Base-by-base conservation (phyloP, 2,113 vertebrate species). In the Dipodomys ordii region DNA sequence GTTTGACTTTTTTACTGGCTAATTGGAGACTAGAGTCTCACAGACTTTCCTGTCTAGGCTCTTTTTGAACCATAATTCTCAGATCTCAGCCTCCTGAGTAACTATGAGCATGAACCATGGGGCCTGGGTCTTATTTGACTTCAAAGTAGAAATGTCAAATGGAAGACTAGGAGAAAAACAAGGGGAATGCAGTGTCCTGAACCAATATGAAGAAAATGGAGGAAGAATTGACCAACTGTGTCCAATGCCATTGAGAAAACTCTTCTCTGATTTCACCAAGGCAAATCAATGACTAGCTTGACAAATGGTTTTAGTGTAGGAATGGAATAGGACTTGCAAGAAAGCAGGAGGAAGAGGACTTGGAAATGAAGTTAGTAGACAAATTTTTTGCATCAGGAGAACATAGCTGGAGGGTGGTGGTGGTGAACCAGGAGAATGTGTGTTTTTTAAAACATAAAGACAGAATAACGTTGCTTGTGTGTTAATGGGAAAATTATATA, bases 91-190 rank as follows among this genome's bases (percentile, higher is more conserved):
- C 53, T 57, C 53, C 15, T 16, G 15, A 57, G 53, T 57, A 57
- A 13, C 53, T 57, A 57, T 18, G 15, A 13, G 53, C 12, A 57
- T 18, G 53, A 57, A 4, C 12, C 16, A 57, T 57, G 53, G 53
- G 12, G 53, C 53, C 53, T 57, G 53, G 15, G 3, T 57, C 53
- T 16, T 57, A 18, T 46, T 94, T 82, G 23, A 74, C 65, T 90
- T 95, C 82, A 65, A 93, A 92, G 44, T 44, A 18, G 44, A 96
- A 83, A 77, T 65, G 20, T 83, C n/a, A 92, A 91, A 39, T 28
- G 53, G 25, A 64, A 15, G 30, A 15, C 11, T 72, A 32, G 87
- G 27, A 69, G 53, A 11, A 77, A 88, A 91, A 44, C 6, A 8
- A 79, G 39, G 27, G 80, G 30, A 74, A 3, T 49, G 16, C n/a